Base-by-base conservation (phyloP, 2,888 invertebrate genomes). In the Cosmorhoe ocellata region DNA sequence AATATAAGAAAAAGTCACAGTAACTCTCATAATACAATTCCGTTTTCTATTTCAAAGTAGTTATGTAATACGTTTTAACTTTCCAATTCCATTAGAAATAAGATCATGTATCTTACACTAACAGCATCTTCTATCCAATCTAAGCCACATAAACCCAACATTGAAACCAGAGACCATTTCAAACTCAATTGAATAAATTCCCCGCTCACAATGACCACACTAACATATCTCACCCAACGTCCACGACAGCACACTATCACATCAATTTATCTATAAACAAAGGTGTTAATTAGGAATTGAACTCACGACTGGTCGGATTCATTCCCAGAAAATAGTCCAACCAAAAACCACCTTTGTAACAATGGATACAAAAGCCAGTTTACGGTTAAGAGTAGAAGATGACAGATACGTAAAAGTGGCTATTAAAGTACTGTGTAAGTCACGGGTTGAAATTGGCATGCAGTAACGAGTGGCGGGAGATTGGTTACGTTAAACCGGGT, bases 241-340 rank as follows among this genome's bases (percentile, higher is more conserved):
- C 74, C 74, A 69, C 74, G 70, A 74, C 67, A 58, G 61, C 70
- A 68, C 76, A 70, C 71, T 82, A 90, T 90, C 90, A 56, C 36
- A 67, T 71, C 89, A 87, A 88, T 89, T 90, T 89, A 90, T 90
- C 89, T 81, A 68, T 70, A 74, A 73, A 74, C 73, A 66, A 71
- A 86, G 84, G 90, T 89, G 89, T 90, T 90, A 90, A 90, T 90
- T 90, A 90, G 84, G 78, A 74, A 79, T 79, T 74, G 80, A 79
- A 80, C 88, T 88, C 89, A 90, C 89, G 89, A 89, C 87, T 81
- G 75, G 74, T 76, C 74, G 79, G 75, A 79, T 79, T 76, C 73
- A 66, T 70, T 26, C 1, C 30, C 36, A 50, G 28, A 11, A 45
- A 40, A 40, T 13, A 46, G n/a, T 9, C 11, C 54, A 52, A 56